A percentile compares a stretch with the other conserved stretches of the same genome.
Evolutionary conservation across 1,140 invertebrate genomes (phyloP).

Genomic region (Monochamus saltuarius): DNA sequence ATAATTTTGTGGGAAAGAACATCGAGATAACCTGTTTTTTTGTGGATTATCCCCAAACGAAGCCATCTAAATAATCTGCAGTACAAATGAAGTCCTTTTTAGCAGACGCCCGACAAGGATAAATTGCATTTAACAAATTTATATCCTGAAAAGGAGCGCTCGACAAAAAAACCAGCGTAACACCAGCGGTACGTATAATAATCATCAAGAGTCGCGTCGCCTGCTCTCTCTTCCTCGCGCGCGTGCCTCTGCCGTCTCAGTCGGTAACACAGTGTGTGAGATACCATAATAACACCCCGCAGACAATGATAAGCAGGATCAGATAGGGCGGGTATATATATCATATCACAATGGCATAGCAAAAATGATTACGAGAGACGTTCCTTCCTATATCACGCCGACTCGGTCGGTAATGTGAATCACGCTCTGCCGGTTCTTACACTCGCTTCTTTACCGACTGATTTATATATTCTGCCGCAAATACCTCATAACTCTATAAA

Average conservation of each 20-base stretch:
- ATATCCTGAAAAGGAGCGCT: conserved; percentile 18
- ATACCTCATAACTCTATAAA: conserved; percentile 29
- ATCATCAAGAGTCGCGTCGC: conserved; percentile 11
- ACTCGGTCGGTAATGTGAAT: conserved; percentile 46
- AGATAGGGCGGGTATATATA: conserved; percentile 45
- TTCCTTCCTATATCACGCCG: conserved; percentile 47
- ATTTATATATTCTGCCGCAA: conserved; percentile 43
- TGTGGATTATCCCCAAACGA: too few relatives aligned
- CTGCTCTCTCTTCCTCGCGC: conserved; percentile 23
- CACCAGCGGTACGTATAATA: conserved; percentile 21
- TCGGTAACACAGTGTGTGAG: conserved; percentile 24
- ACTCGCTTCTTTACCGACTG: conserved; percentile 40
- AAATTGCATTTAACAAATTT: conserved; percentile 34
- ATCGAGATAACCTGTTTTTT: too few relatives aligned
- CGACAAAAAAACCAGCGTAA: conserved; percentile 20
- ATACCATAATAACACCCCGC: conserved; percentile 41
- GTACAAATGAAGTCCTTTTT: conserved; percentile 27
- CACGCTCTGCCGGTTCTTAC: conserved; percentile 46
- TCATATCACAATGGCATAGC: conserved; percentile 48
- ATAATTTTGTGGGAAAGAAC: too few relatives aligned
- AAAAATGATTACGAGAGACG: conserved; percentile 50
- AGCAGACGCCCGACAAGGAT: conserved; percentile 23
- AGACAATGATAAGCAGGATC: conserved; percentile 44
- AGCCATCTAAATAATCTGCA: not conserved
- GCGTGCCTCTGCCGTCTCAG: conserved; percentile 5